Evolutionary conservation across 1,140 invertebrate species (phyloP), one percentile per base, ranked within the genome.

Genomic region (Drosophila sturtevanti): DNA sequence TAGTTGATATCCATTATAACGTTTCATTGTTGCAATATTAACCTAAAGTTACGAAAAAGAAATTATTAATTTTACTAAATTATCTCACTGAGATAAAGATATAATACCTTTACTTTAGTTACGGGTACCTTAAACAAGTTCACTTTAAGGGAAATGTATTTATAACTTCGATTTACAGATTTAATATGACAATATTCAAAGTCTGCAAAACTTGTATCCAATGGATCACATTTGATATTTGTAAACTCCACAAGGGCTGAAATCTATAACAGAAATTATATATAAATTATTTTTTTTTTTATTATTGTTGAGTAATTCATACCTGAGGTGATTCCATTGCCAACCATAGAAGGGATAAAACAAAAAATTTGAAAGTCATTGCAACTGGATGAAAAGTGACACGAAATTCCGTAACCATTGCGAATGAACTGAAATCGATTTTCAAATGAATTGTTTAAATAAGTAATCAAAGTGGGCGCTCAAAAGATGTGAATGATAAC

Each of bases 171-270:
- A 16, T 64, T 64, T 0, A 27, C 14, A 10, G 63, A 18, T 27
- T 48, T 48, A 2, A 48, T 21, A 4, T n/a, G 7, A 5, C 63
- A 64, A 18, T 31, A 41, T 1, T 56, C 63, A 10, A 64, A 16
- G 1, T 27, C 14, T 1, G 12, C 12, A 12, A 64, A 64, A 1
- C 24, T 24, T 24, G 18, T 31, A 41, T 64, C 63, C 34, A 64
- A 18, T 10, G 51, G 12, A 14, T 37, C 22, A 11, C 63, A 64
- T 0, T 56, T 18, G 1, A 41, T 2, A 12, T 64, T 64, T 6
- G 52, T 64, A n/a, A 64, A 56, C 18, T 64, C 35, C 14, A 56
- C 35, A 48, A 21, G 41, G 5, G n/a, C 16, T 34, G 12, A 37
- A 38, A 54, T 21, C 41, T 48, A 11, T 48, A 10, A 0, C 0